Percentiles rank a stretch among this genome's conserved stretches.
Conservation (phyloP, 2,797 vertebrate genomes). For the Melanotaenia nigrans region DNA sequence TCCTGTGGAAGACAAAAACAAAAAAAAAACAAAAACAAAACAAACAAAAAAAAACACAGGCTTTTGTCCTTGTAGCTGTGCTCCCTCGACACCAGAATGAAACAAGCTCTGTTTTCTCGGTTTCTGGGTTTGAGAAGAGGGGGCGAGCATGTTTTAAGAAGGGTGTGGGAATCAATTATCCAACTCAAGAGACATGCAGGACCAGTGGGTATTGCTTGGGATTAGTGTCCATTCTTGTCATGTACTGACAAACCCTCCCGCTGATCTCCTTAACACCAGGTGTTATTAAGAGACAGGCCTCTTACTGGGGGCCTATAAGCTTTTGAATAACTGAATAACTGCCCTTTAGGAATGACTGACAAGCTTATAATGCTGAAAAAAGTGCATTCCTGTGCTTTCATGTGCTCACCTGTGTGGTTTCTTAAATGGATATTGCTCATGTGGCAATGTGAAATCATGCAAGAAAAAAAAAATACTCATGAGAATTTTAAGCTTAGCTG, state of each 20-base stretch:
- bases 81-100: slow-evolving; percentile 64
- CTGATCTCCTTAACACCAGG: slow-evolving; percentile 81
- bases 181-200: slow-evolving; percentile 74
- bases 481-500: slow-evolving; percentile 8
- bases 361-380: slow-evolving; percentile 67
- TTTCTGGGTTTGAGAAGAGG: slow-evolving; percentile 60
- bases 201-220: slow-evolving; percentile 77
- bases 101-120: slow-evolving; percentile 68
- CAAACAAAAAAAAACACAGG: slow-evolving; percentile 9
- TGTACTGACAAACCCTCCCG: slow-evolving; percentile 78
- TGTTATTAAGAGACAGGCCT: slow-evolving; percentile 77
- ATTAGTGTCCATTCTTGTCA: slow-evolving; percentile 83
- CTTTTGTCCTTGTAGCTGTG: slow-evolving; percentile 61
- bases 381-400: slow-evolving; percentile 70
- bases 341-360: slow-evolving; percentile 74
- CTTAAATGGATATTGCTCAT: slow-evolving; percentile 39
- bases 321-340: slow-evolving; percentile 66
- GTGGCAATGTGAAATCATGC: slow-evolving; percentile 53
- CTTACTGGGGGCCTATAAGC: slow-evolving; percentile 62
- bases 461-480: slow-evolving; percentile 27
- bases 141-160: slow-evolving; percentile 71
- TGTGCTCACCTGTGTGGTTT: slow-evolving; percentile 69
- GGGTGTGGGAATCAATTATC: slow-evolving; percentile 82
- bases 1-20: neutral
- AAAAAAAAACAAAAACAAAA: slow-evolving; percentile 8